These are phyloP conservation scores for Phoxinus phoxinus DNA, from an alignment of 2,113 vertebrate species.

Conservation along the genomic window DNA sequence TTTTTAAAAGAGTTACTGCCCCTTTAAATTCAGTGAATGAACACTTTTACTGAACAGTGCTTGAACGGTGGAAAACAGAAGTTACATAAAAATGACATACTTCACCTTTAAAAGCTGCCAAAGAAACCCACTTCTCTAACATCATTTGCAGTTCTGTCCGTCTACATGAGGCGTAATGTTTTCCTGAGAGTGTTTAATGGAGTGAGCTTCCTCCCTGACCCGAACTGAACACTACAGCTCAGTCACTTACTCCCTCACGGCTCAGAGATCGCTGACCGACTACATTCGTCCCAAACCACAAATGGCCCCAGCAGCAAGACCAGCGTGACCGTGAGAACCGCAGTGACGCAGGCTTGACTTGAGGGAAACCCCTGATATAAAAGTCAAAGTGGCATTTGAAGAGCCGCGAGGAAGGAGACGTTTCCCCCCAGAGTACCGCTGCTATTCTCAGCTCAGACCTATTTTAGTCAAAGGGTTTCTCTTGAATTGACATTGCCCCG, in stretches of 20 bases:
- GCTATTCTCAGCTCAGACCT: slow-evolving; percentile 50
- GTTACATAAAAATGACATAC: neutral
- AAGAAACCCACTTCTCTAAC: slow-evolving; percentile 10
- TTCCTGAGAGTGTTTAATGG: slow-evolving; percentile 27
- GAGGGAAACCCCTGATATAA: slow-evolving; percentile 26
- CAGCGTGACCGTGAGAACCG: slow-evolving; percentile 13
- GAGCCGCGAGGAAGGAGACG: neutral
- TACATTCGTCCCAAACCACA: slow-evolving; percentile 37
- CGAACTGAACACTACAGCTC: slow-evolving; percentile 15
- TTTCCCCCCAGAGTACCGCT: neutral
- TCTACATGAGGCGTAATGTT: slow-evolving; percentile 22
- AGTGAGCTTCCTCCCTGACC: slow-evolving; percentile 26
- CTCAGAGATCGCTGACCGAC: slow-evolving; percentile 3
- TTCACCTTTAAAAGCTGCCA: slow-evolving; percentile 12
- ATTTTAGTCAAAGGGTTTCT: slow-evolving; percentile 51
- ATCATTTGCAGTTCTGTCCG: neutral
- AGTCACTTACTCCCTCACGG: neutral
- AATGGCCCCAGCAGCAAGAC: slow-evolving; percentile 13
- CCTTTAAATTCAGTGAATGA: neutral
- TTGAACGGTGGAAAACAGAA: neutral
- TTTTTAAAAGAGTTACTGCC: no score
- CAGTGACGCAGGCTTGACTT: slow-evolving; percentile 15
- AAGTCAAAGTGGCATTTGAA: slow-evolving; percentile 18
- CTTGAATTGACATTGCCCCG: slow-evolving; percentile 45
- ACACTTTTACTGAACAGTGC: neutral